Evolutionary conservation across 2,797 vertebrate species (phyloP).

Genomic region (Saguinus oedipus): DNA sequence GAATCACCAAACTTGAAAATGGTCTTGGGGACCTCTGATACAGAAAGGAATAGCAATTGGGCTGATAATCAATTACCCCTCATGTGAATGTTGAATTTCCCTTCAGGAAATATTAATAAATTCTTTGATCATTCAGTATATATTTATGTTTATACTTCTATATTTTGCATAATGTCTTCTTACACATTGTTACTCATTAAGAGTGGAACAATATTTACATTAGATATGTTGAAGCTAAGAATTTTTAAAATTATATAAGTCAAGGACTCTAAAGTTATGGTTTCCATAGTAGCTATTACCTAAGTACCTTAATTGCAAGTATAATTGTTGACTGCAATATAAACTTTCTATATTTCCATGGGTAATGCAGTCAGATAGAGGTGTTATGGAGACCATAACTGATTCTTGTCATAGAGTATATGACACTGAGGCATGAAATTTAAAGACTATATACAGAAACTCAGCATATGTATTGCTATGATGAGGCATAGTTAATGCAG

Average conservation of each 20-base stretch:
- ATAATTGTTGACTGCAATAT: conserved; percentile 12
- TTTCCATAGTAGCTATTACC: conserved; percentile 40
- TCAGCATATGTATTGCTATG: not conserved
- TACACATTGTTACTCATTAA: not conserved
- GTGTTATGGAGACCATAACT: conserved; percentile 52
- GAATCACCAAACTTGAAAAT: not conserved
- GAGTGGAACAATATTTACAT: conserved; percentile 33
- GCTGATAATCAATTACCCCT: not conserved
- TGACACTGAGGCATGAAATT: not conserved
- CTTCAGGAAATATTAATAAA: not conserved
- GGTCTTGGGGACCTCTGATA: not conserved
- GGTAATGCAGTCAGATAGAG: conserved; percentile 14
- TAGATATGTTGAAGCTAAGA: not conserved
- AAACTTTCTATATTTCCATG: conserved; percentile 41
- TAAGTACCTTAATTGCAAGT: conserved; percentile 34
- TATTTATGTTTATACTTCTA: not conserved
- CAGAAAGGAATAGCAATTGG: not conserved
- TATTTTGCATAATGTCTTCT: conserved; percentile 17
- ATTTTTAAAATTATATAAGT: not conserved
- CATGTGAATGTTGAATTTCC: not conserved
- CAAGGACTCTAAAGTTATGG: not conserved
- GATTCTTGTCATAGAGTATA: not conserved
- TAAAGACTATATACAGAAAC: conserved; percentile 30
- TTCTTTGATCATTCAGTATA: not conserved
- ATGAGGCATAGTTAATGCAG: not conserved